Conservation (phyloP, 2,888 invertebrate species). For the Ophion ventricosus region DNA sequence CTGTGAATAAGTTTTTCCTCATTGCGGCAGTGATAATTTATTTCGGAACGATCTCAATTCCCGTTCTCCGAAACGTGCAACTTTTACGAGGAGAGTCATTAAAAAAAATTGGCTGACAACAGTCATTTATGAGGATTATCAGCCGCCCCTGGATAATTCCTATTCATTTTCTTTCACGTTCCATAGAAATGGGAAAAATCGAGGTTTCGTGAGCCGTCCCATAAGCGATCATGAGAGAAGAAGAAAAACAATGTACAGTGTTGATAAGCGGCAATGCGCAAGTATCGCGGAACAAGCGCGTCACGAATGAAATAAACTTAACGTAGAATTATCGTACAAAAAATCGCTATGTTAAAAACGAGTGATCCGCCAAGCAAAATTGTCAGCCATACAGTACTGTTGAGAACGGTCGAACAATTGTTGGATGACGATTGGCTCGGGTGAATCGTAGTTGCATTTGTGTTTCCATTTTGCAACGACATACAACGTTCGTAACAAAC, state of each 20-base stretch:
- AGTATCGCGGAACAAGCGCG: background rate
- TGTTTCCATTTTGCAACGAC: conserved; percentile 38
- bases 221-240: conserved; percentile 14
- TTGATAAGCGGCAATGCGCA: background rate
- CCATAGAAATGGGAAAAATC: background rate
- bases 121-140: conserved; percentile 5
- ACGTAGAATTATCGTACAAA: conserved; percentile 77
- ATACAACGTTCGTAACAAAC: conserved; percentile 50
- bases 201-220: background rate
- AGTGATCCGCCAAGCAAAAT: conserved; percentile 78
- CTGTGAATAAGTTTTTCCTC: background rate
- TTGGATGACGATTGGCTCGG: conserved; percentile 36
- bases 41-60: background rate
- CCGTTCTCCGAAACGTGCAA: background rate
- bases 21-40: background rate
- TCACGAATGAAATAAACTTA: conserved; percentile 49
- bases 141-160: conserved; percentile 10
- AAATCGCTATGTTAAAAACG: conserved; percentile 77
- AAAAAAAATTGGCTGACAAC: conserved; percentile 15
- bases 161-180: background rate
- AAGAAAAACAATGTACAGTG: conserved; percentile 20
- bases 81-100: background rate
- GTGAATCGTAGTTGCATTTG: conserved; percentile 41
- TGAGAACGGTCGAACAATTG: conserved; percentile 68
- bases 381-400: conserved; percentile 77